Evolutionary conservation across 1,140 invertebrate genomes (phyloP).

Genomic region (Sarcophaga bullata): DNA sequence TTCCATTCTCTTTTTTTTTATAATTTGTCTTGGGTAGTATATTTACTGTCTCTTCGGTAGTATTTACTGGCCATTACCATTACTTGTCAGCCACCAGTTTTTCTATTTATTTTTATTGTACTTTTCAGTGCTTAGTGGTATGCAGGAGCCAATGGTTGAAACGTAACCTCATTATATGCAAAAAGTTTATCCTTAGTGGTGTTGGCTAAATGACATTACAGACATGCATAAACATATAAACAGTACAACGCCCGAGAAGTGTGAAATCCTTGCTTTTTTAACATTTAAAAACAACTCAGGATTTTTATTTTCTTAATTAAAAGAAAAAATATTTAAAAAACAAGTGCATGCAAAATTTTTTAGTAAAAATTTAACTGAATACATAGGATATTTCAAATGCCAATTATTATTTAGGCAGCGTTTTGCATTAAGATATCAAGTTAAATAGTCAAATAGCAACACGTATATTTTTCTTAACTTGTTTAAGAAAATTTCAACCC

Average conservation of each 20-base stretch:
- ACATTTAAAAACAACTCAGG: neutral
- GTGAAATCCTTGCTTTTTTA: neutral
- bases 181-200: slow-evolving; percentile 9
- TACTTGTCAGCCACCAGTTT: neutral
- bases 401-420: too few species aligned
- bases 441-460: neutral
- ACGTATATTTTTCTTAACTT: neutral
- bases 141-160: neutral
- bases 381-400: too few species aligned
- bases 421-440: neutral
- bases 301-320: neutral
- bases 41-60: neutral
- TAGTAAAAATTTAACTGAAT: too few species aligned
- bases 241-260: neutral
- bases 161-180: neutral
- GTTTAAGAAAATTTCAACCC: too few species aligned
- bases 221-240: too few species aligned
- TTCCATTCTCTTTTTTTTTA: neutral
- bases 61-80: neutral
- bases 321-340: too few species aligned
- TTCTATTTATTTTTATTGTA: neutral
- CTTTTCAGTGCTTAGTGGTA: slow-evolving; percentile 1
- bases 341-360: too few species aligned
- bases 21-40: neutral
- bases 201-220: neutral